Percentiles rank a stretch among this genome's conserved stretches.
Conservation (phyloP, 2,888 invertebrate genomes). For the Coenonympha glycerion region DNA sequence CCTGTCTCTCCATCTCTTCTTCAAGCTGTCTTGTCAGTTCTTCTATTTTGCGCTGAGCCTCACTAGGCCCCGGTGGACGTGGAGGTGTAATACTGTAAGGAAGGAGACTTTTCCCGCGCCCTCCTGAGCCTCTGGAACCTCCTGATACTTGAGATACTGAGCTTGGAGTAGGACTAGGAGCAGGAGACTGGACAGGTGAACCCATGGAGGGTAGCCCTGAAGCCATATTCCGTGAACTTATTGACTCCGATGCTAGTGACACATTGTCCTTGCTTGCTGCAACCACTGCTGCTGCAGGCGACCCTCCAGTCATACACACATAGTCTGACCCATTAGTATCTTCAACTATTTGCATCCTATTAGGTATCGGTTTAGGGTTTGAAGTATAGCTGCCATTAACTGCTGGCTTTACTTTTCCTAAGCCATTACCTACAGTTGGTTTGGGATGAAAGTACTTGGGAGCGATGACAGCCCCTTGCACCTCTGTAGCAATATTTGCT, state of each 20-base stretch:
- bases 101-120: slow-evolving; percentile 80
- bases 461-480: slow-evolving; percentile 69
- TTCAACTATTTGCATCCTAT: slow-evolving; percentile 75
- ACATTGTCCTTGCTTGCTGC: slow-evolving; percentile 66
- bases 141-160: slow-evolving; percentile 78
- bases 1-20: slow-evolving; percentile 96
- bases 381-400: slow-evolving; percentile 51
- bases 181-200: slow-evolving; percentile 75
- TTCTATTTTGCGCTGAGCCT: slow-evolving; percentile 94
- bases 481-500: slow-evolving; percentile 73
- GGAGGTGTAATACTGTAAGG: slow-evolving; percentile 93
- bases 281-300: slow-evolving; percentile 65
- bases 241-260: slow-evolving; percentile 56
- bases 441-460: slow-evolving; percentile 76
- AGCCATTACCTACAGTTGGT: slow-evolving; percentile 77
- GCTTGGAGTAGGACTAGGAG: slow-evolving; percentile 80
- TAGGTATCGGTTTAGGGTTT: slow-evolving; percentile 45
- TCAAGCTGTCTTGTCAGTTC: slow-evolving; percentile 93
- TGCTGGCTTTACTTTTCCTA: slow-evolving; percentile 54
- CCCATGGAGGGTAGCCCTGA: slow-evolving; percentile 66
- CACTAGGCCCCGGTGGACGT: slow-evolving; percentile 90
- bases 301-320: slow-evolving; percentile 89
- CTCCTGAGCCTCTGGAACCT: slow-evolving; percentile 75
- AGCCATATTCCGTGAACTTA: slow-evolving; percentile 57
- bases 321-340: slow-evolving; percentile 87